Evolutionary conservation across 2,797 vertebrate species (phyloP).

Genomic region (Clarias fuscus): DNA sequence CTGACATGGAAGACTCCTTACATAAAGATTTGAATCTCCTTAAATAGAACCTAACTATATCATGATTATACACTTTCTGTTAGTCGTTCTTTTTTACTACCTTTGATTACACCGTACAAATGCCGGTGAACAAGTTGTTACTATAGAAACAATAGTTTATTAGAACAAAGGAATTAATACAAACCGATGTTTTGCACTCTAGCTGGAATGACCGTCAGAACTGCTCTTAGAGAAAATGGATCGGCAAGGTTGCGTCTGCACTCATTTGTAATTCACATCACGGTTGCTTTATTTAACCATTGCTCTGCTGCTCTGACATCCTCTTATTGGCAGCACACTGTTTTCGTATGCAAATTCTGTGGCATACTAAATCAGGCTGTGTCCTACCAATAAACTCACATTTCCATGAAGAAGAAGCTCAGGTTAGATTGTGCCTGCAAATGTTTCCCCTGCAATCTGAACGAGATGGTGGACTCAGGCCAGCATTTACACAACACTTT

Average conservation of each 20-base stretch:
- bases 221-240: background rate
- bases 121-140: background rate
- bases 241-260: background rate
- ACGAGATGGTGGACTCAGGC: slow-evolving; percentile 32
- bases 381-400: slow-evolving; percentile 63
- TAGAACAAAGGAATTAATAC: background rate
- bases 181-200: background rate
- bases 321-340: slow-evolving; percentile 1
- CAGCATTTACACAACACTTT: slow-evolving; percentile 41
- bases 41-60: background rate
- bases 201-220: background rate
- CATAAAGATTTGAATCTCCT: background rate
- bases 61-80: background rate
- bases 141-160: background rate
- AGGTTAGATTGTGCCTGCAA: slow-evolving; percentile 61
- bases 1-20: background rate
- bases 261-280: slow-evolving; percentile 33
- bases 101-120: background rate
- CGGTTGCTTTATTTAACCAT: slow-evolving; percentile 14
- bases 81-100: background rate
- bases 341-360: slow-evolving; percentile 67
- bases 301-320: background rate
- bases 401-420: slow-evolving; percentile 68
- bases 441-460: slow-evolving; percentile 51
- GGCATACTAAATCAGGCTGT: slow-evolving; percentile 66